These are phyloP conservation scores for Sarotherodon lohbergeri DNA, from an alignment of 2,113 vertebrate genomes.

Conservation along the genomic window DNA sequence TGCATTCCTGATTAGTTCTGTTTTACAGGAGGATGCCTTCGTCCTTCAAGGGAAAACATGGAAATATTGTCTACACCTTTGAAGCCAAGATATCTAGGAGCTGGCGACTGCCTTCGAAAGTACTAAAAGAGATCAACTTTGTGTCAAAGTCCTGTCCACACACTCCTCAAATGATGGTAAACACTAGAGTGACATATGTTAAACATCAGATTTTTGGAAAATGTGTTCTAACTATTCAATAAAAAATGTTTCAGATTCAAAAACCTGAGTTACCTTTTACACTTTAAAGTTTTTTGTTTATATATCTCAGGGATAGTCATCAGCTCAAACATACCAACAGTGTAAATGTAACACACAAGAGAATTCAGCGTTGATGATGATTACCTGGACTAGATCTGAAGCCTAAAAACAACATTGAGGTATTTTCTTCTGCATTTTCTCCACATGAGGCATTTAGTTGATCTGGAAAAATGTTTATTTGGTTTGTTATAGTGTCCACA, in stretches of 20 bases:
- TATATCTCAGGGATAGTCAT: accelerated
- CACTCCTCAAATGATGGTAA: neutral
- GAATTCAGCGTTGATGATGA: neutral
- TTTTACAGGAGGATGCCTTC: neutral
- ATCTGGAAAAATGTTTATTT: neutral
- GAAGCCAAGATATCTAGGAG: neutral
- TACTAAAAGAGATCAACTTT: neutral
- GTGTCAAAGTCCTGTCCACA: neutral
- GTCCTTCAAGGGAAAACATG: neutral
- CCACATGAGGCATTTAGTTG: neutral
- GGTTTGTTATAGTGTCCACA: conserved; percentile 33
- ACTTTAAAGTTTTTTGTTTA: neutral
- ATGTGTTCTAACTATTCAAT: neutral
- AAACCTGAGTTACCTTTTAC: neutral
- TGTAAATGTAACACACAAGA: neutral
- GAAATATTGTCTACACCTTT: neutral
- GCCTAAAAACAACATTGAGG: neutral
- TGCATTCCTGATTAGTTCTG: neutral
- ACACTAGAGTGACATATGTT: neutral
- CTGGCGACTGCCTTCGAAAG: neutral
- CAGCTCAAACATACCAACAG: neutral
- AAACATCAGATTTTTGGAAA: neutral
- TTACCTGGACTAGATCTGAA: neutral
- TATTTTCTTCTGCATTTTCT: neutral
- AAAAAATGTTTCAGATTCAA: neutral